phyloP scores from a whole-genome alignment of 2,888 invertebrate species.

The Malachius bipustulatus region DNA sequence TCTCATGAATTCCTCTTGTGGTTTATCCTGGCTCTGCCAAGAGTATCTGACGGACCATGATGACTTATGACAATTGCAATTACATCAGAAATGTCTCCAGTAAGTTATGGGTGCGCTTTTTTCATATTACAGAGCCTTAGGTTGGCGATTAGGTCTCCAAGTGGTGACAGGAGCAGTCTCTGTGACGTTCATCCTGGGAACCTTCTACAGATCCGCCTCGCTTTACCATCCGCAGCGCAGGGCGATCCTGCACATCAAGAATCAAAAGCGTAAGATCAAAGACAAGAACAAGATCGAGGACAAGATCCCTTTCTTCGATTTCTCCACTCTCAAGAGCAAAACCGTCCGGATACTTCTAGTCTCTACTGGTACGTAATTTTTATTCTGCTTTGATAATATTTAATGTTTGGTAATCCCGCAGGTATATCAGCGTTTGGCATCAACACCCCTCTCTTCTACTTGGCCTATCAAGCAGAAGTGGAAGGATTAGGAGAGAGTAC shows the following conservation, averaged over 20 bases:
- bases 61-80: no score
- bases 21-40: no score
- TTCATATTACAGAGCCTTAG: conserved; percentile 50
- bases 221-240: conserved; percentile 78
- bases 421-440: conserved; percentile 72
- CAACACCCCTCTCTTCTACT: conserved; percentile 73
- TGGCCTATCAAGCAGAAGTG: conserved; percentile 68
- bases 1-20: no score
- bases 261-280: conserved; percentile 74
- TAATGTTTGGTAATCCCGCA: no score
- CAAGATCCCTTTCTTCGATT: conserved; percentile 75
- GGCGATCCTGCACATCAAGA: conserved; percentile 79
- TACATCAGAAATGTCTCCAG: no score
- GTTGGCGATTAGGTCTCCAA: conserved; percentile 75
- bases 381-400: no score
- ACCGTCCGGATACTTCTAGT: conserved; percentile 71
- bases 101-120: conserved; percentile 5
- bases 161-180: conserved; percentile 76
- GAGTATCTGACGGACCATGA: no score
- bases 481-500: conserved; percentile 48
- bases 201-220: conserved; percentile 78
- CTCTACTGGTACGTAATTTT: no score
- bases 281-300: conserved; percentile 66
- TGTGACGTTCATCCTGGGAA: conserved; percentile 72
- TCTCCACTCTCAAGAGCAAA: conserved; percentile 71